Evolutionary conservation across 2,113 vertebrate genomes (phyloP), one percentile per base, ranked within the genome.

Genomic region (Coracopsis vasa): DNA sequence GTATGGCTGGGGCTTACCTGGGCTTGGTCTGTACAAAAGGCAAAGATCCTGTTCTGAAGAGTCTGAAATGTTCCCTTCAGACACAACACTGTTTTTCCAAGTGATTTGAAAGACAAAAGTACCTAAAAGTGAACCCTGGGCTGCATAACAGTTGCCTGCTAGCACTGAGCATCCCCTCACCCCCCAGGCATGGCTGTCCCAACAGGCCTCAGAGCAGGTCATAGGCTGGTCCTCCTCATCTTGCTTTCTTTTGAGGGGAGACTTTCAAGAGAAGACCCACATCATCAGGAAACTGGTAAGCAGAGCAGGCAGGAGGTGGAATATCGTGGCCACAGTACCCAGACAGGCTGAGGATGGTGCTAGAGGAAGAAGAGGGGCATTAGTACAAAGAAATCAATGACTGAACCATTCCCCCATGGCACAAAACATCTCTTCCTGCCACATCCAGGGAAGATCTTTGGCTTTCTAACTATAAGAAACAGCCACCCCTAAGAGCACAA

Each of bases 221-320:
- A 15, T 27, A 45, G 53, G 60, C 69, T 58, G 74, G 31, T 71
- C 6, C 31, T 35, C 10, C 31, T 61, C 70, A 8, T 53, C 66
- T n/a, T 11, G 39, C 33, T 9, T 27, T 48, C 62, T 54, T 5
- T 4, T 6, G 48, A 73, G 29, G 39, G 53, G 39, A 88, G 70
- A 19, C 14, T 58, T 69, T 97, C 94, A 97, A 4, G 90, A 83
- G 17, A 90, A 37, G 75, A 83, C 3, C 1, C 6, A 91, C n/a
- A 41, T 11, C 35, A 37, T 4, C 64, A 91, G 41, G 41, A 90
- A 9, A 18, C 16, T 88, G 48, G 61, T 48, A 4, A 97, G 92
- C 72, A 96, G 80, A 53, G 93, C 51, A 50, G 93, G 93, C 78
- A 95, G 87, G 71, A 97, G 83, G 53, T 65, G 92, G 18, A 79